Evolutionary conservation across 2,113 vertebrate genomes (phyloP), one percentile per base, ranked within the genome.

Genomic region (Danio rerio): DNA sequence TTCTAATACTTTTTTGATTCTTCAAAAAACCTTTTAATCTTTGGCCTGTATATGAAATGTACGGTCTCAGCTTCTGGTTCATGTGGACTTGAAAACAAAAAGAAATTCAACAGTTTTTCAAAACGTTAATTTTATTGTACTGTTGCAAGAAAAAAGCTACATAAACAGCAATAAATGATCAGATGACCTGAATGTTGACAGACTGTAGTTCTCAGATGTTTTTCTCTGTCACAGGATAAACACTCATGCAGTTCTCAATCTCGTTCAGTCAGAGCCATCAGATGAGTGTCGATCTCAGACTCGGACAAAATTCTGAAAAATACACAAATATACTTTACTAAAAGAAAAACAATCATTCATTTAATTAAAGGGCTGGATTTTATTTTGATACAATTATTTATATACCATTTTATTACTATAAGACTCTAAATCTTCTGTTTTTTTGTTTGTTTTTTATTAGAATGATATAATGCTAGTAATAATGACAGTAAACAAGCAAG

Each of bases 191-290:
- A 79, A 83, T 69, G 78, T 47, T 72, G 70, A 75, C 43, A 70
- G 52, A 81, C 78, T 72, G 81, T 79, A 70, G 56, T 81, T 72
- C 53, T 40, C 15, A 70, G 50, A 53, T n/a, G 42, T 16, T 45
- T 69, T 69, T 70, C 42, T 58, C 12, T 77, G 42, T 63, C 49
- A 61, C 18, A 65, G 11, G 75, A 68, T 72, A 12, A 56, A 18
- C 45, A 56, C 78, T 45, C 5, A 9, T 45, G 18, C 7, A 15
- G 15, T 40, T 42, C 88, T 92, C 94, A 96, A 89, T 96, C 95
- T 89, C 95, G 94, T 88, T 96, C 96, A 83, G 95, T 95, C 90
- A 96, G 92, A 88, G 96, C 92, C 89, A 96, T 93, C 83, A 96
- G 95, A 83, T 96, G 95, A 81, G 90, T 84, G 58, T 96, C 95